Evolutionary conservation across 2,888 invertebrate genomes (phyloP).

Genomic region (Heteromurus nitidus): DNA sequence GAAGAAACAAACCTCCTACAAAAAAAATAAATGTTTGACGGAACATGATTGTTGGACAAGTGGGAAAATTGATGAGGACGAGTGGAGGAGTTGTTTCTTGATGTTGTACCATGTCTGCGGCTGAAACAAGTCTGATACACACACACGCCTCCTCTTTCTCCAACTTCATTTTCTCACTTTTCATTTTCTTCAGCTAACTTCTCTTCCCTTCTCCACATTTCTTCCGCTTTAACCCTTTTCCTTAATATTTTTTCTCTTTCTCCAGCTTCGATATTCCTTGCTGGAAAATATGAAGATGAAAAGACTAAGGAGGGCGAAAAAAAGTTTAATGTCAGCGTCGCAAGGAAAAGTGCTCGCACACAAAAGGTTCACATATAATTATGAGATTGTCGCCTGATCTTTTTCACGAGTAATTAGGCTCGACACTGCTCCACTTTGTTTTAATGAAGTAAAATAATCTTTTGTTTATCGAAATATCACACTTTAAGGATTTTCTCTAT

Average conservation of each 20-base stretch:
- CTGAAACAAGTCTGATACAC: not conserved
- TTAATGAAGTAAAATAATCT: constrained; percentile 72
- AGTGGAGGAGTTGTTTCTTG: constrained; percentile 25
- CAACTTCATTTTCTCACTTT: not conserved
- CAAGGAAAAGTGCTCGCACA: not conserved
- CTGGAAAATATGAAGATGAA: no score
- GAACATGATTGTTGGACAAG: constrained; percentile 36
- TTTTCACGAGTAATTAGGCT: constrained; percentile 74
- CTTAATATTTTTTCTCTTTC: constrained; percentile 5
- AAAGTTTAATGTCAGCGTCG: constrained; percentile 15
- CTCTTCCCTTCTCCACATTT: not conserved
- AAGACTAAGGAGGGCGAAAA: constrained; percentile 23
- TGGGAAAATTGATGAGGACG: constrained; percentile 66
- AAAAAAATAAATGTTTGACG: no score
- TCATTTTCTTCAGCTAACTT: not conserved
- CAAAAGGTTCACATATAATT: constrained; percentile 59
- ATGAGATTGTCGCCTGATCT: constrained; percentile 72
- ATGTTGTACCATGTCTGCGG: not conserved
- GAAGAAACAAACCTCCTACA: no score
- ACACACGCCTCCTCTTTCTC: not conserved
- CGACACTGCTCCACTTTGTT: constrained; percentile 67
- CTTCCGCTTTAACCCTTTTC: not conserved
- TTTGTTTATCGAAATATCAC: constrained; percentile 73
- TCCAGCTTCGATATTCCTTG: no score
- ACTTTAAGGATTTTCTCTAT: constrained; percentile 35